These are phyloP conservation scores for Drosophila mercatorum DNA, from an alignment of 2,888 invertebrate species.

Conservation along the genomic window DNA sequence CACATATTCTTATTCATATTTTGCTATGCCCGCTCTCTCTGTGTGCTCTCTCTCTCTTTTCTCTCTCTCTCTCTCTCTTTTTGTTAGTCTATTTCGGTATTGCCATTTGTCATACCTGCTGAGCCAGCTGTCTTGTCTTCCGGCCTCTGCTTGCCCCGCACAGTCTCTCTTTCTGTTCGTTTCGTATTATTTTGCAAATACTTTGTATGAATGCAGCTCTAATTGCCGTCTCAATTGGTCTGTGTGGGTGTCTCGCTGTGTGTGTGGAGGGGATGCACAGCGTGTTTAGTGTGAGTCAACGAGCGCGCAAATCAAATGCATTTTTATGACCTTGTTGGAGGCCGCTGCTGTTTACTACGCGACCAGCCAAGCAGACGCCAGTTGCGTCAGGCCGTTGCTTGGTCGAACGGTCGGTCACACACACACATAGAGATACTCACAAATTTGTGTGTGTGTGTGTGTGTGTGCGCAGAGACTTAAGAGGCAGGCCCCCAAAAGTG, in stretches of 20 bases:
- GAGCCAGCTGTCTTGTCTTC: conserved; percentile 1
- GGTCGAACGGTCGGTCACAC: conserved; percentile 7
- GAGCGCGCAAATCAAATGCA: conserved; percentile 33
- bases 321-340: conserved; percentile 46
- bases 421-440: neutral
- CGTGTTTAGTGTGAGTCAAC: conserved; percentile 29
- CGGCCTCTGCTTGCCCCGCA: neutral
- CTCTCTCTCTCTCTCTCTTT: neutral
- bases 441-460: neutral
- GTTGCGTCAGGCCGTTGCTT: conserved; percentile 10
- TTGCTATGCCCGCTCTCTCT: neutral
- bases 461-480: conserved; percentile 4
- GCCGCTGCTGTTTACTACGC: conserved; percentile 24
- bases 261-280: conserved; percentile 4
- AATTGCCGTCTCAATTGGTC: conserved; percentile 42
- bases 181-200: conserved; percentile 25
- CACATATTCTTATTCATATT: neutral
- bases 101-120: conserved; percentile 18
- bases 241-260: conserved; percentile 4
- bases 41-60: no score
- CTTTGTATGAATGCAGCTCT: conserved; percentile 47
- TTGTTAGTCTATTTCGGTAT: conserved; percentile 7
- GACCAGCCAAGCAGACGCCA: conserved; percentile 29
- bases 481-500: conserved; percentile 58
- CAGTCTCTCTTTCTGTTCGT: neutral